phyloP scores from a whole-genome alignment of 2,797 vertebrate genomes.

The Oceanodroma leucorhoa region DNA sequence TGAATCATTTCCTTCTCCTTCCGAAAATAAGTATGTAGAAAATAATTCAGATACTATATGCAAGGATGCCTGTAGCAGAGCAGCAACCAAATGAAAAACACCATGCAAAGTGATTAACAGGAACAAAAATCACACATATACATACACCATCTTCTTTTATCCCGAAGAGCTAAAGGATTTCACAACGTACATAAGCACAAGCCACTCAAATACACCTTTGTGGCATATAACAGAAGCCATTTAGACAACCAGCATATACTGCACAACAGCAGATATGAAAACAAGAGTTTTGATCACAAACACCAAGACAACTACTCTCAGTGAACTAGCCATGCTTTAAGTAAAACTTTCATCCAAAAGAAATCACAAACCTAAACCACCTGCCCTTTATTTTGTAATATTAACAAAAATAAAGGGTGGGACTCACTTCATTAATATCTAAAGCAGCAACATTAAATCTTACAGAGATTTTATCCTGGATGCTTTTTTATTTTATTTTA shows the following conservation, averaged over 20 bases:
- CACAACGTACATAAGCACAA: not conserved
- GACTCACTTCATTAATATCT: not conserved
- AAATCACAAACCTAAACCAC: not conserved
- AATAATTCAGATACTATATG: not conserved
- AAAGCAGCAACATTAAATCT: not conserved
- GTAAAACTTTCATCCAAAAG: not conserved
- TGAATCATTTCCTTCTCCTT: not conserved
- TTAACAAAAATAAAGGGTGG: not conserved
- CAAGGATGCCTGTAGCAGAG: not conserved
- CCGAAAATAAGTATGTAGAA: not conserved
- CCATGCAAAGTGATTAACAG: not conserved
- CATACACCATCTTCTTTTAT: not conserved
- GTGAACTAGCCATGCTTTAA: not conserved
- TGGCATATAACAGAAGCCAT: not conserved
- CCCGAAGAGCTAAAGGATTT: not conserved
- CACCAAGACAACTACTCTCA: not conserved
- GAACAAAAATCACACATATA: not conserved
- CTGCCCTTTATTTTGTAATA: not conserved
- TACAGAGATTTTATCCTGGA: not conserved
- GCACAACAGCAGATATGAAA: not conserved
- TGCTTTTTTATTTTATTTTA: too few species aligned
- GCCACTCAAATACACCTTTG: not conserved
- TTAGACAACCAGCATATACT: not conserved
- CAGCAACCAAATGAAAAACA: not conserved
- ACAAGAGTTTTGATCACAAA: not conserved